Conservation (phyloP, 2,113 vertebrate species). For the Otolemur garnettii region DNA sequence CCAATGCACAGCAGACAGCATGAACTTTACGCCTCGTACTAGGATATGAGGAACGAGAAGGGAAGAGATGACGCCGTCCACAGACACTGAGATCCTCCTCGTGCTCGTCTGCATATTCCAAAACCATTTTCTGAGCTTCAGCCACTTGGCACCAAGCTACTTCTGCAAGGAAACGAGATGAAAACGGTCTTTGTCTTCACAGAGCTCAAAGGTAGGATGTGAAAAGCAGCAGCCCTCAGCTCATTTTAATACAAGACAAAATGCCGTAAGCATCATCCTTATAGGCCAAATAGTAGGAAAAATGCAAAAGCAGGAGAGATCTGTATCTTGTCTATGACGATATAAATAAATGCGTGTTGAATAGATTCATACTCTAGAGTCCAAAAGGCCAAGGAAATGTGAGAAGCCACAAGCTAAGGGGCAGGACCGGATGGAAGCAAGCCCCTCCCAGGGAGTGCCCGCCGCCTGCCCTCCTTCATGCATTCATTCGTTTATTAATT, state of each 20-base stretch:
- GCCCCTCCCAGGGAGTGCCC: not conserved
- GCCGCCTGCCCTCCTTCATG: not conserved
- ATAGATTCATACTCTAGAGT: not conserved
- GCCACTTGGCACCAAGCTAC: not conserved
- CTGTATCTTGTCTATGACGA: not conserved
- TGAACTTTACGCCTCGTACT: accelerated
- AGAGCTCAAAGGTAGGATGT: not conserved
- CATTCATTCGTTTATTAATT: not conserved
- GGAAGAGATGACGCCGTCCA: not conserved
- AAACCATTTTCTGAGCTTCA: not conserved
- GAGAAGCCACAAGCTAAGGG: not conserved
- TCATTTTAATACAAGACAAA: not conserved
- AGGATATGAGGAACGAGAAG: not conserved
- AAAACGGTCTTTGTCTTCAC: not conserved
- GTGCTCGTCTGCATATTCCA: not conserved
- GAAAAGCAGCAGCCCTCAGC: not conserved
- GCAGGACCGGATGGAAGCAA: not conserved
- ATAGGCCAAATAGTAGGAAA: not conserved
- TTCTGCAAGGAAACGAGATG: not conserved
- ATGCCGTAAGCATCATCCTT: not conserved
- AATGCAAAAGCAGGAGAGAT: accelerated
- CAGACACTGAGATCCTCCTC: accelerated
- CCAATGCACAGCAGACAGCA: not conserved
- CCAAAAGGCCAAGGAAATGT: accelerated
- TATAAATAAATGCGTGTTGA: too few species aligned